Conservation (phyloP, 2,113 vertebrate genomes). For the Piprites chloris region DNA sequence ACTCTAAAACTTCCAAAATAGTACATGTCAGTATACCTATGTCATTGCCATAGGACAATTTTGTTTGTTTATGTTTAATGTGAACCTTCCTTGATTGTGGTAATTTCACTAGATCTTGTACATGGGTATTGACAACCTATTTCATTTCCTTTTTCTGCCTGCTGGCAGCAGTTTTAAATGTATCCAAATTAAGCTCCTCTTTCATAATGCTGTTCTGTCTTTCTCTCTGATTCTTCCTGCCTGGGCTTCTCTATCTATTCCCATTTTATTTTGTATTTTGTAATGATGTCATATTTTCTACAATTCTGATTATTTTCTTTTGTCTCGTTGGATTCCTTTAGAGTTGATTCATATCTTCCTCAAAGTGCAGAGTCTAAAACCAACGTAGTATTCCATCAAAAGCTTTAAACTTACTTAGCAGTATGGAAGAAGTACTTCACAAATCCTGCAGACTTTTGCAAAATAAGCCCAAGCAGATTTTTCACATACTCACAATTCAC, state of each 20-base stretch:
- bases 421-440: not conserved
- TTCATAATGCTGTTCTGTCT: not conserved
- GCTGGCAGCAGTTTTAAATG: not conserved
- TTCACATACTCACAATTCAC: not conserved
- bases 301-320: not conserved
- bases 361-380: not conserved
- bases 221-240: not conserved
- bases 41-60: not conserved
- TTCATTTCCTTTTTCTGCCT: not conserved
- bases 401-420: not conserved
- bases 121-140: fast-evolving
- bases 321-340: not conserved
- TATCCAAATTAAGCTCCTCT: not conserved
- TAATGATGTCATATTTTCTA: not conserved
- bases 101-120: not conserved
- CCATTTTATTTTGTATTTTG: not conserved
- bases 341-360: not conserved
- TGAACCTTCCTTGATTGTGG: not conserved
- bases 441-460: not conserved
- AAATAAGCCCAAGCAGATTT: not conserved
- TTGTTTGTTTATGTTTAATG: not conserved
- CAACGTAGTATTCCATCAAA: not conserved
- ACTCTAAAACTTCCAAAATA: not conserved
- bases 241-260: not conserved
- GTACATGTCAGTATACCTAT: not conserved